Conservation (phyloP, 2,113 vertebrate genomes). For the Diadophis punctatus region DNA sequence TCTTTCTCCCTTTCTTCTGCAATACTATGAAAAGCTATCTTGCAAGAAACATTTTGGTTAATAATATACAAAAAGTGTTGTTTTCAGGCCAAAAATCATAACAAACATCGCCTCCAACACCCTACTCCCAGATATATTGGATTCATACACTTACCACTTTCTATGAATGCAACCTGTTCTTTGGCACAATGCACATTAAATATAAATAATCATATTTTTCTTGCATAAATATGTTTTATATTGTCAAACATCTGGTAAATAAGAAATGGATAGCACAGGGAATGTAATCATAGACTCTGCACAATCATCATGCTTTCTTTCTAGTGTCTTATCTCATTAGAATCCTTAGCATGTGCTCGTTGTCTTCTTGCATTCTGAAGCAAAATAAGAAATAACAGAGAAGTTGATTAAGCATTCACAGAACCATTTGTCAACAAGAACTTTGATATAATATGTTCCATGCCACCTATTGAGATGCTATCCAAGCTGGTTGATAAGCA, state of each 20-base stretch:
- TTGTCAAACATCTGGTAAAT: conserved; percentile 40
- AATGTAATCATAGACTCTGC: conserved; percentile 4
- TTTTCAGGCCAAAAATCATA: not conserved
- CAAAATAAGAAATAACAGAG: conserved; percentile 57
- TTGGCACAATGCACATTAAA: conserved; percentile 43
- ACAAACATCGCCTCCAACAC: not conserved
- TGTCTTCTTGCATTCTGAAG: conserved; percentile 26
- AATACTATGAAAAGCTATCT: not conserved
- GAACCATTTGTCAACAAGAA: conserved; percentile 65
- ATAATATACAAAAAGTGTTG: not conserved
- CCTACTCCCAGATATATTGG: not conserved
- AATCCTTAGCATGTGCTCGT: conserved; percentile 40
- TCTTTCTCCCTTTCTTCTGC: not conserved
- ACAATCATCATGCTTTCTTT: not conserved
- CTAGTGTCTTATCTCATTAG: conserved; percentile 25
- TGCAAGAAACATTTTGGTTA: conserved; percentile 13
- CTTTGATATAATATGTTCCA: conserved; percentile 54
- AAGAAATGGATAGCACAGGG: conserved; percentile 8
- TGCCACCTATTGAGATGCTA: conserved; percentile 57
- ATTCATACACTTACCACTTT: conserved; percentile 40
- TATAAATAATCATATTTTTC: conserved; percentile 16
- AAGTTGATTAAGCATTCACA: conserved; percentile 60
- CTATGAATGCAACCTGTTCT: conserved; percentile 34
- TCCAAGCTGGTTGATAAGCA: conserved; percentile 55
- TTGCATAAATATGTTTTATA: conserved; percentile 6